phyloP scores from a whole-genome alignment of 2,888 invertebrate genomes.

The Aromia moschata region DNA sequence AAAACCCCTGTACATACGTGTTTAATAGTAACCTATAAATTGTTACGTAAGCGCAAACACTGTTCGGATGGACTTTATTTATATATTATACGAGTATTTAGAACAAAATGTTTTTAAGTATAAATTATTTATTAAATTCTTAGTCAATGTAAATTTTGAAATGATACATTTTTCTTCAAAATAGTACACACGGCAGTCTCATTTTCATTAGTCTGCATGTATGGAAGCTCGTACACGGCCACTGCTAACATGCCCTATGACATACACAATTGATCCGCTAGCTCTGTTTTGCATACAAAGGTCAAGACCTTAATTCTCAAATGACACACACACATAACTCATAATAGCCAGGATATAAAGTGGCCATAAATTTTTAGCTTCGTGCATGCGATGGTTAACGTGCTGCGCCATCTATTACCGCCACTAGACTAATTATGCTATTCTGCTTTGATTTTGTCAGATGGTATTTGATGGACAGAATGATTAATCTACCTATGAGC shows the following conservation, averaged over 20 bases:
- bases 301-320: slow-evolving; percentile 5
- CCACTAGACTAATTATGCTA: not conserved
- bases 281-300: slow-evolving; percentile 6
- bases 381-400: not conserved
- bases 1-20: no score
- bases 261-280: slow-evolving; percentile 14
- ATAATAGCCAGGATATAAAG: not conserved
- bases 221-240: no score
- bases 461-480: not conserved
- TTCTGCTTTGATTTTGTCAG: not conserved
- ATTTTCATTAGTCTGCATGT: no score
- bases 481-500: not conserved
- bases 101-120: no score
- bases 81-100: no score
- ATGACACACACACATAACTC: slow-evolving; percentile 4
- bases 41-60: no score
- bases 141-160: no score
- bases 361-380: not conserved
- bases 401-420: not conserved
- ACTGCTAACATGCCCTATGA: not conserved
- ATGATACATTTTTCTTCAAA: no score
- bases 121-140: no score
- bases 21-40: no score
- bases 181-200: no score
- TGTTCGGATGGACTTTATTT: no score